Evolutionary conservation across 2,888 invertebrate genomes (phyloP).

Genomic region (Melanostoma scalare): DNA sequence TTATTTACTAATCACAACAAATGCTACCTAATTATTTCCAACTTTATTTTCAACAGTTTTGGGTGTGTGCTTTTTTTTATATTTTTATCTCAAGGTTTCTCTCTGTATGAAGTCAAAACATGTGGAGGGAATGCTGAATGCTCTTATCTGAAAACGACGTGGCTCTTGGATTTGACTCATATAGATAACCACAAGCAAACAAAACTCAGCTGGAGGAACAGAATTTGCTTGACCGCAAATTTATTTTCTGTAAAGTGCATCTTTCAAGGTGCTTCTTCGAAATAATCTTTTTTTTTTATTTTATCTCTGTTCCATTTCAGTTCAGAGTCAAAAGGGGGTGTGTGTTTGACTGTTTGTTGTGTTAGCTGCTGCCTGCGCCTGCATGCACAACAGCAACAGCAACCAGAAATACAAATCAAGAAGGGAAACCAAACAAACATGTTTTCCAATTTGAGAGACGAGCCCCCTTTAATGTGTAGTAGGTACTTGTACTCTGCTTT

Average conservation of each 20-base stretch:
- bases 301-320: slow-evolving; percentile 2
- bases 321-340: slow-evolving; percentile 17
- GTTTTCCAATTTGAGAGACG: slow-evolving; percentile 48
- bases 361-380: slow-evolving; percentile 21
- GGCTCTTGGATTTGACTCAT: neutral
- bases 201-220: neutral
- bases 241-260: neutral
- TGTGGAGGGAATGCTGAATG: neutral
- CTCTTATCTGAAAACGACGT: slow-evolving; percentile 14
- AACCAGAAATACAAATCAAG: slow-evolving; percentile 21
- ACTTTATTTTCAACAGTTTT: neutral
- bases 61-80: slow-evolving; percentile 27
- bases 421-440: slow-evolving; percentile 44
- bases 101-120: neutral
- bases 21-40: neutral
- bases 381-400: slow-evolving; percentile 44
- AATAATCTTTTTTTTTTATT: slow-evolving; percentile 2
- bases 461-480: slow-evolving; percentile 49
- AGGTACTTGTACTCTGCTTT: slow-evolving; percentile 31
- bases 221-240: neutral
- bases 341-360: slow-evolving; percentile 5
- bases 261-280: neutral
- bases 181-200: slow-evolving; percentile 4
- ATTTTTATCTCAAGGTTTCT: slow-evolving; percentile 33
- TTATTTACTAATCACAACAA: neutral